Evolutionary conservation across 2,888 invertebrate species (phyloP), one percentile per base, ranked within the genome.

Genomic region (Drosophila falleni): DNA sequence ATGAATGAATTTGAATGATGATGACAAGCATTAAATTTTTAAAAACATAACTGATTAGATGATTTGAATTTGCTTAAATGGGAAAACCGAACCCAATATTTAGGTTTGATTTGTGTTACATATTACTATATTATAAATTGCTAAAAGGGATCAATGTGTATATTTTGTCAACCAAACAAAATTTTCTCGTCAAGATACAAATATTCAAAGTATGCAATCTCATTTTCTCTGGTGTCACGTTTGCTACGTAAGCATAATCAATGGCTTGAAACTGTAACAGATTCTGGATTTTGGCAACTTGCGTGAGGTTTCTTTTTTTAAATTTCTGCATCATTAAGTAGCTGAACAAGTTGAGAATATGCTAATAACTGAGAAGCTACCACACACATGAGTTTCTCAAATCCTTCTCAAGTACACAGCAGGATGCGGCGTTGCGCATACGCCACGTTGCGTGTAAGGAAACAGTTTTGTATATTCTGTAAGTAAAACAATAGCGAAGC

Each of bases 81-180:
- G 3, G 8, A 11, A 29, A 41, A 19, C 15, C 15, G 13, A 9
- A 16, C n/a, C 2, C n/a, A 31, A 56, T 68, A 56, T 64, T 54
- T 39, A 11, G 6, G n/a, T 47, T 46, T 33, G 67, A 51, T 66
- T 74, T 67, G 42, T 55, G 60, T 74, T 77, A 68, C 68, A 50
- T 78, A 67, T 78, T 75, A 80, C 66, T 80, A 65, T 71, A 73
- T 68, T 85, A 70, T 81, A 83, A 74, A 74, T 65, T 60, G n/a
- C 6, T 10, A 35, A 46, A 37, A 35, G 61, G 47, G 61, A 78
- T 75, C 66, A 66, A 67, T 74, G 61, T 68, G 66, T 66, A 50
- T 19, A 60, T 69, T 79, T 69, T 85, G 74, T 79, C 76, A 71
- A 67, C 55, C 54, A 44, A 72, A 31, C 10, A 54, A 37, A 29